These are phyloP conservation scores for Aspiorhynchus laticeps DNA, from an alignment of 2,113 vertebrate species.

Conservation along the genomic window DNA sequence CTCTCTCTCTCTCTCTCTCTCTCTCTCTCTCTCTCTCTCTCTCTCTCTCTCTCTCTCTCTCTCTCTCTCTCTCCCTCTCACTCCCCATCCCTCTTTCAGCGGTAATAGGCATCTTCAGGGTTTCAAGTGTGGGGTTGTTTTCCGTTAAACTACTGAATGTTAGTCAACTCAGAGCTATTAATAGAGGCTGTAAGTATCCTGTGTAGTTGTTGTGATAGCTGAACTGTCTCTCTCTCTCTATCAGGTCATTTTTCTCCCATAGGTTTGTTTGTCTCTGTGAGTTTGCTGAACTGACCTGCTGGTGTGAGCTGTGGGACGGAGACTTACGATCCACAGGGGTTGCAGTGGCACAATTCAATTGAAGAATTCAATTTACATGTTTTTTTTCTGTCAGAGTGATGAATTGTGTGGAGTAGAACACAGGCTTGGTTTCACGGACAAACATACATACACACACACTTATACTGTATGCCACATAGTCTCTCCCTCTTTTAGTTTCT, in stretches of 20 bases:
- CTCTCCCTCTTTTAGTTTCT: neutral
- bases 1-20: neutral
- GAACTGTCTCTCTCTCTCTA: neutral
- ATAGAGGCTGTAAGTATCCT: neutral
- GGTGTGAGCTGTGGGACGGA: constrained; percentile 1
- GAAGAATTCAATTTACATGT: constrained; percentile 36
- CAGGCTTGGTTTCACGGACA: neutral
- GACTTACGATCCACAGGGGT: constrained; percentile 16
- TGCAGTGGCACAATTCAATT: constrained; percentile 31
- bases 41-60: no score
- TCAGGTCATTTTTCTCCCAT: neutral
- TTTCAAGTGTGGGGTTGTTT: constrained; percentile 7
- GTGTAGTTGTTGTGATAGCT: neutral
- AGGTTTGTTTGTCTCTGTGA: neutral
- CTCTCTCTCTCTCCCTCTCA: constrained; percentile 14
- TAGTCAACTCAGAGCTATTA: constrained; percentile 12
- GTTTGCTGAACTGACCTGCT: neutral
- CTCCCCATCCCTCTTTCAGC: constrained; percentile 32
- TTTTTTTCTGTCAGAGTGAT: constrained; percentile 23
- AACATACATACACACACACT: neutral
- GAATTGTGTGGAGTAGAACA: constrained; percentile 21
- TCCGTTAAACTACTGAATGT: neutral
- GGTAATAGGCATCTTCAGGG: neutral
- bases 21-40: constrained; percentile 38
- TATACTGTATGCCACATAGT: neutral